Base-by-base conservation (phyloP, 2,797 vertebrate species). In the Dallia pectoralis region DNA sequence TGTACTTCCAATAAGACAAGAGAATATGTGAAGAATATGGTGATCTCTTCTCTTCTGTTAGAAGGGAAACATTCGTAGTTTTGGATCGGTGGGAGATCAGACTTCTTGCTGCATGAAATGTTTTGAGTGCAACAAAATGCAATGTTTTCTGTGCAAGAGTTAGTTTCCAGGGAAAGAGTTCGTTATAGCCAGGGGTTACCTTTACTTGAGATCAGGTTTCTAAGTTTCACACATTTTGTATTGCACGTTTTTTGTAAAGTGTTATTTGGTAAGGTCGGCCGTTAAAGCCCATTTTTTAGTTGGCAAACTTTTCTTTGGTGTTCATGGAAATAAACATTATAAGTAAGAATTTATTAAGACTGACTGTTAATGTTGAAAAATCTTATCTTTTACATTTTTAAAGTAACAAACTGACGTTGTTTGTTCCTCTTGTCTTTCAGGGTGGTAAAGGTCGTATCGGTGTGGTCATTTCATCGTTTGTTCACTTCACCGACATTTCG, bases 361-460 rank as follows among this genome's bases (percentile, higher is more conserved):
- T 8, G 1, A 36, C 33, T 3, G 33, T 44, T 44, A 44, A 44
- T 44, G 7, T 11, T 44, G 40, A 44, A 44, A n/a, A n/a, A n/a
- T n/a, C n/a, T n/a, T 18, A 9, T 4, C 18, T 48, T 48, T 48
- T 18, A 18, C 4, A 49, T n/a, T 22, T n/a, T 56, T 8, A 18
- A 56, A 56, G 53, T 56, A 25, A 25, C 4, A 12, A 22, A 56
- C 53, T 12, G 29, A 27, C 48, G 22, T 5, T 32, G 7, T 51
- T 12, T 16, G 12, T 25, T 53, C 33, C 6, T 51, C 33, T 72
- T 59, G 19, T 62, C 3, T 81, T 40, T 85, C 80, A 99, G 97
- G 96, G 96, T 1, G 95, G 95, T 62, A 98, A 97, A 84, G 96
- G 96, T 84, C 95, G 97, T 77, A 96, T 98, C 6, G 97, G 97